Percentiles rank a stretch among this genome's conserved stretches.
Evolutionary conservation across 2,113 vertebrate species (phyloP).

Genomic region (Pelecanoides urinatrix): DNA sequence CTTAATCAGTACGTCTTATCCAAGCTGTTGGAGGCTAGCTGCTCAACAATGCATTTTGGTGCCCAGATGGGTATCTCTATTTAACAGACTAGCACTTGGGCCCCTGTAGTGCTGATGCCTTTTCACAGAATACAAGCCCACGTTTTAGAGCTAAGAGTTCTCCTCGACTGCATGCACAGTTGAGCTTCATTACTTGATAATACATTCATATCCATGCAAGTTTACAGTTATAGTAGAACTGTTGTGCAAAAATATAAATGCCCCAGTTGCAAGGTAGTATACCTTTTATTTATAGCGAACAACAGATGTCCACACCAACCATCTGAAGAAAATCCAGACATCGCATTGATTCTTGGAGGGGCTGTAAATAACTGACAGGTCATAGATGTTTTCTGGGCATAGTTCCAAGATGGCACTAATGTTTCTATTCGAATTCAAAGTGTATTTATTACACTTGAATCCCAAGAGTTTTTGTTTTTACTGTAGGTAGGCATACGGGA

Average conservation of each 20-base stretch:
- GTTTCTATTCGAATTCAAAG: not conserved
- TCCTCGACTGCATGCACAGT: fast-evolving
- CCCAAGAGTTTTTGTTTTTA: not conserved
- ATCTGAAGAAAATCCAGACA: not conserved
- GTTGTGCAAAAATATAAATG: not conserved
- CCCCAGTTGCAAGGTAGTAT: not conserved
- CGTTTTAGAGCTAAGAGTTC: not conserved
- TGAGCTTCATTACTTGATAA: not conserved
- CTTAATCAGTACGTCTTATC: not conserved
- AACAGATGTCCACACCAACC: not conserved
- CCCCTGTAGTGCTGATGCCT: not conserved
- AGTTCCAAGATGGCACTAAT: not conserved
- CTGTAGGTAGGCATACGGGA: not conserved
- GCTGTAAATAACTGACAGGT: not conserved
- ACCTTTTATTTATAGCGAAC: not conserved
- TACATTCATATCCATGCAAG: fast-evolving
- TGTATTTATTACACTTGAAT: not conserved
- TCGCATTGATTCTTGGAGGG: not conserved
- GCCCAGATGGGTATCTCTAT: not conserved
- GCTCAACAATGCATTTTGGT: not conserved
- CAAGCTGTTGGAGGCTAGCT: not conserved
- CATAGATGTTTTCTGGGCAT: not conserved
- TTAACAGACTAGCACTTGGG: not conserved
- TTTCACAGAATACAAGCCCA: not conserved
- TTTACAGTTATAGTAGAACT: not conserved